Base-by-base conservation (phyloP, 2,888 invertebrate species). In the Helleia helle region DNA sequence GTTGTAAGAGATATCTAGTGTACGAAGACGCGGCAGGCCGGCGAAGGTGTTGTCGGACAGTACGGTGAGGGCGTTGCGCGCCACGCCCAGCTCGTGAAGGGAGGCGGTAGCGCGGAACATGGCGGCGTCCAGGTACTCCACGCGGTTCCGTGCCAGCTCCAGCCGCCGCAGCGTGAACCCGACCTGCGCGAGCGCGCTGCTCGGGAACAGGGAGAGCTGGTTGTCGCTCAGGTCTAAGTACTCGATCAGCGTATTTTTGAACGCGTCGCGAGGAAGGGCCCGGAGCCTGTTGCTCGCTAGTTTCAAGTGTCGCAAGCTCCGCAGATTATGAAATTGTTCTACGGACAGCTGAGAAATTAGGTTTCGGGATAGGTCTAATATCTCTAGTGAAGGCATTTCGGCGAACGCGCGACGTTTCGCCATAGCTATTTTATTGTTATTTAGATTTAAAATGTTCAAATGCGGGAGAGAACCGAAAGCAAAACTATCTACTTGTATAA, bases 31-130 rank as follows among this genome's bases (percentile, higher is more conserved):
- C 25, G 89, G 87, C 12, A 94, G 76, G 41, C 91, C 90, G 1
- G 90, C 89, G 58, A 95, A 93, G 1, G 93, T 92, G 61, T 93
- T 93, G 62, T 94, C 94, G 0, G 93, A 91, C 29, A 95, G 74
- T 42, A 93, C 92, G 1, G 91, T 91, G 36, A 94, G 85, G 48
- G 90, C 89, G 66, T 95, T 95, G 50, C 84, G 85, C 2, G 91
- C 90, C 43, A 95, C 71, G 61, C 91, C 90, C 22, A 95, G 79
- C 49, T 90, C 89, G 37, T 91, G 89, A 14, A 95, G 72, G 58
- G 90, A 91, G 6, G 92, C 89, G 13, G 91, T 66, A 0, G 65
- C 53, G 29, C 60, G 90, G 54, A 94, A 93, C 73, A 93, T 92
- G 24, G 91, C 93, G 34, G 91, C 90, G 61, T 95, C 94, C 37